Evolutionary conservation across 1,140 invertebrate species (phyloP).

Genomic region (Drosophila azteca): DNA sequence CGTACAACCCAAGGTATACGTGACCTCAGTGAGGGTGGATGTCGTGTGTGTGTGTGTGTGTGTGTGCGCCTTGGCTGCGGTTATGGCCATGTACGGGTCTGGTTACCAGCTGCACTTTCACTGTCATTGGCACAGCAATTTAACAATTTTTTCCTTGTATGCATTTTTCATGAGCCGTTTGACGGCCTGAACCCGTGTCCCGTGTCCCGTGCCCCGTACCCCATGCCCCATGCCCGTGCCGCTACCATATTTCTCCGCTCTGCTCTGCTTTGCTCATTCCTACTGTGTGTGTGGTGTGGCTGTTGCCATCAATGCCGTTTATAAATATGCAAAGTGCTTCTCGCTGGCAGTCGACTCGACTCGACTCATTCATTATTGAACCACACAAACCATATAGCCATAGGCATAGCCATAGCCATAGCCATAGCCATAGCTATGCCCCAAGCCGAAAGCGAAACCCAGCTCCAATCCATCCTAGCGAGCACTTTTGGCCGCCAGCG

Average conservation of each 20-base stretch:
- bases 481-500: constrained; percentile 5
- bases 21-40: constrained; percentile 37
- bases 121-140: constrained; percentile 60
- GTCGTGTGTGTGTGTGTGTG: neutral
- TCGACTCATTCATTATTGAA: constrained; percentile 57
- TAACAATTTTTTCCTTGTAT: constrained; percentile 39
- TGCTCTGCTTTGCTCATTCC: constrained; percentile 27
- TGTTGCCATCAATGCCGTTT: constrained; percentile 47
- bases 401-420: constrained; percentile 23
- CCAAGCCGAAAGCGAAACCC: neutral
- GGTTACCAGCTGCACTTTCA: constrained; percentile 15
- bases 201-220: constrained; percentile 1
- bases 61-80: constrained; percentile 24
- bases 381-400: constrained; percentile 28
- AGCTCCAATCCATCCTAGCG: neutral
- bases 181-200: neutral
- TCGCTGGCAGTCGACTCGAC: constrained; percentile 6
- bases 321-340: constrained; percentile 52
- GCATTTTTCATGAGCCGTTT: constrained; percentile 49
- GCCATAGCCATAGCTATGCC: constrained; percentile 15
- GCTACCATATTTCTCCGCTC: constrained; percentile 4
- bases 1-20: neutral
- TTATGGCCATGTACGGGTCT: constrained; percentile 35
- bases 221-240: neutral
- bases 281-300: neutral